phyloP scores from a whole-genome alignment of 2,113 vertebrate genomes.

The Passer montanus region DNA sequence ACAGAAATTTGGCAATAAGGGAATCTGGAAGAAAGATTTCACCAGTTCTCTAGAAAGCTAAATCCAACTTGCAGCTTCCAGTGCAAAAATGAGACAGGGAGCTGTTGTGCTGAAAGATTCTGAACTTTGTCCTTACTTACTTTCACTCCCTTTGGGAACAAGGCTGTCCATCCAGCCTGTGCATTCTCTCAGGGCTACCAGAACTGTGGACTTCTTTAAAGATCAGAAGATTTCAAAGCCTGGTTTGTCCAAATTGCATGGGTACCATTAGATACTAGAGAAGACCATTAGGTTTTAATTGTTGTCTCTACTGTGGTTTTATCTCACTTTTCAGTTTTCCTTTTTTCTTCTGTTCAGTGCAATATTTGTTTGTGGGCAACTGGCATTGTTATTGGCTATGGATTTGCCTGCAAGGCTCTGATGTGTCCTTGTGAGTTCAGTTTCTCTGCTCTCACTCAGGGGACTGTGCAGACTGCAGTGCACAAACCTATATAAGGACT shows the following conservation, averaged over 20 bases:
- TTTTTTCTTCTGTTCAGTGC: background rate
- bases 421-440: background rate
- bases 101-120: background rate
- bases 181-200: background rate
- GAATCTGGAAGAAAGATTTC: background rate
- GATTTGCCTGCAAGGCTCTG: background rate
- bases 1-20: background rate
- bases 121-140: background rate
- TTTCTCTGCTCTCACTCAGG: background rate
- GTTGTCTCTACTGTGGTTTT: background rate
- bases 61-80: background rate
- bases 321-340: background rate
- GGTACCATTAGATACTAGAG: background rate
- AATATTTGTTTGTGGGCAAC: background rate
- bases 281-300: background rate
- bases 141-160: background rate
- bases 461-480: background rate
- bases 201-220: accelerated
- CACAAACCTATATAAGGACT: background rate
- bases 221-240: background rate
- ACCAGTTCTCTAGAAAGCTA: background rate
- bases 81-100: background rate
- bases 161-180: background rate
- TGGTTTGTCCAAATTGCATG: background rate
- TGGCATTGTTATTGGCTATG: background rate